These are phyloP conservation scores for Meghimatium bilineatum DNA, from an alignment of 2,888 invertebrate genomes.

Conservation along the genomic window DNA sequence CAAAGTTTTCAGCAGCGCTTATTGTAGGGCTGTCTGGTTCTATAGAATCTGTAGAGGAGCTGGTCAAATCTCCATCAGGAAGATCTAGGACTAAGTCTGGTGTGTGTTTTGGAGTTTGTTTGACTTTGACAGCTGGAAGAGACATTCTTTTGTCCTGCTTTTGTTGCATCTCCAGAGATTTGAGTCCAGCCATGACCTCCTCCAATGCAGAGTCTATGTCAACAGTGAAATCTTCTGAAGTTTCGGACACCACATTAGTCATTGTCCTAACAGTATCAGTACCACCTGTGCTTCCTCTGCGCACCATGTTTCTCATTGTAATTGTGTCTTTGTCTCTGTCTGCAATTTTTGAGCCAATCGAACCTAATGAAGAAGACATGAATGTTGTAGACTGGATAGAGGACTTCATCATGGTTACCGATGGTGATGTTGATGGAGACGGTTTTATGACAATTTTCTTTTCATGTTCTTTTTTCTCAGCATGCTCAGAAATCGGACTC, in stretches of 20 bases:
- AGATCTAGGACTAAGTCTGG: constrained; percentile 77
- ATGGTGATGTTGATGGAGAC: constrained; percentile 39
- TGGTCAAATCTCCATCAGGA: constrained; percentile 69
- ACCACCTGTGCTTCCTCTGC: constrained; percentile 15
- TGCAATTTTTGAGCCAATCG: constrained; percentile 3
- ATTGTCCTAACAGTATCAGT: background rate
- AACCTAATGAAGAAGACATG: background rate
- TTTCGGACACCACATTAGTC: constrained; percentile 15
- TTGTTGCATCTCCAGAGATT: constrained; percentile 75
- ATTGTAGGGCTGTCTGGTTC: constrained; percentile 70
- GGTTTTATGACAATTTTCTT: constrained; percentile 17
- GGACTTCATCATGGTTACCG: constrained; percentile 39
- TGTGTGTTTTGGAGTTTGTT: constrained; percentile 71
- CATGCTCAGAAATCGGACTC: constrained; percentile 22
- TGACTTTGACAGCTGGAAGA: constrained; percentile 66
- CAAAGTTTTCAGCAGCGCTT: constrained; percentile 86
- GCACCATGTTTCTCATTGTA: background rate
- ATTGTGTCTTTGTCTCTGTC: constrained; percentile 33
- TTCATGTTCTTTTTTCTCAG: constrained; percentile 16
- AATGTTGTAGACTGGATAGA: constrained; percentile 27
- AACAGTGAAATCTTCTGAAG: constrained; percentile 43
- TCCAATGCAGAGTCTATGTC: constrained; percentile 77
- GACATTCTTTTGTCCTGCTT: constrained; percentile 69
- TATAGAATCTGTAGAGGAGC: constrained; percentile 66
- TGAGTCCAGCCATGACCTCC: constrained; percentile 76